phyloP scores from a whole-genome alignment of 2,113 vertebrate species.

The Cyprinus carpio region DNA sequence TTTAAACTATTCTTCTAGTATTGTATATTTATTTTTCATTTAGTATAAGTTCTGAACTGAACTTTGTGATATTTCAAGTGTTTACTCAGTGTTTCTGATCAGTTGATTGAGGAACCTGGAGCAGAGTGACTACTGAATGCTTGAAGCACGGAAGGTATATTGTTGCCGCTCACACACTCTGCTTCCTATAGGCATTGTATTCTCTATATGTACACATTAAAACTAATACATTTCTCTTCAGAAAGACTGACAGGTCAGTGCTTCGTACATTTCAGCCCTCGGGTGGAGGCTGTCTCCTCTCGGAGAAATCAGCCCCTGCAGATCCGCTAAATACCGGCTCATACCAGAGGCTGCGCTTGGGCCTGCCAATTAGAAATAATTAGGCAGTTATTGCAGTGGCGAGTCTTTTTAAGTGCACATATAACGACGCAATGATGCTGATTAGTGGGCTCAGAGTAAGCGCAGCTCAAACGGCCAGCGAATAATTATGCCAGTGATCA shows the following conservation, averaged over 20 bases:
- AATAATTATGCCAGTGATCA: slow-evolving; percentile 99
- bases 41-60: background rate
- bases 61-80: background rate
- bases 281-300: slow-evolving; percentile 55
- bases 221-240: too few relatives aligned
- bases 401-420: slow-evolving; percentile 99
- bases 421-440: slow-evolving; percentile 98
- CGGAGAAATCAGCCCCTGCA: slow-evolving; percentile 30
- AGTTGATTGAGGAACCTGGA: too few relatives aligned
- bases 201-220: too few relatives aligned
- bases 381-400: slow-evolving; percentile 98
- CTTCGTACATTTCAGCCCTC: background rate
- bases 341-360: slow-evolving; percentile 86
- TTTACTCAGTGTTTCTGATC: too few relatives aligned
- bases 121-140: too few relatives aligned
- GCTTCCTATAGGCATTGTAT: too few relatives aligned
- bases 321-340: background rate
- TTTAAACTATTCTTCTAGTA: too few relatives aligned
- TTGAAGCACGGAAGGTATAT: background rate
- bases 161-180: too few relatives aligned
- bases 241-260: too few relatives aligned
- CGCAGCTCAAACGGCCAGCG: slow-evolving; percentile 90
- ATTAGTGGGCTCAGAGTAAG: slow-evolving; percentile 91
- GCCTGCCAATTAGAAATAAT: slow-evolving; percentile 99
- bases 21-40: too few relatives aligned